Conservation (phyloP, 2,797 vertebrate species). For the Paramormyrops hopkinsi region DNA sequence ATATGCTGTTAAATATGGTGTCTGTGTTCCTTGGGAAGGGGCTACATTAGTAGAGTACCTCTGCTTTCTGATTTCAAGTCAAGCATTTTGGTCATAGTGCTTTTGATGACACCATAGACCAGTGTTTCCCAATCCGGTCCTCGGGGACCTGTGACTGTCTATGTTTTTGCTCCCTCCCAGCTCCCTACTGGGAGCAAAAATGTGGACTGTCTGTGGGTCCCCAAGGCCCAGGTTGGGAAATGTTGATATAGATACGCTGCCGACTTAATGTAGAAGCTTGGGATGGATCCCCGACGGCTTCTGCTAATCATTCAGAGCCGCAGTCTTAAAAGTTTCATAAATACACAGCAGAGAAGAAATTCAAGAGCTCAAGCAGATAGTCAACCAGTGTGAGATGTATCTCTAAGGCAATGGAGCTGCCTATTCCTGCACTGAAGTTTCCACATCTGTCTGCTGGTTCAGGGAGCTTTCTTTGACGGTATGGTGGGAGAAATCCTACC, state of each 20-base stretch:
- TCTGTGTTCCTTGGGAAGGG: background rate
- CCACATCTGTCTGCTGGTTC: background rate
- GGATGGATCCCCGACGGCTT: background rate
- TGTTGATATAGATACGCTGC: background rate
- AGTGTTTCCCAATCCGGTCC: background rate
- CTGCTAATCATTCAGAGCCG: background rate
- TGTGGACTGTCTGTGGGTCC: background rate
- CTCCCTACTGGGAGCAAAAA: background rate
- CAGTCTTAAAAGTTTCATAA: background rate
- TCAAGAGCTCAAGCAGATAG: background rate
- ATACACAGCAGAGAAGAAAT: background rate
- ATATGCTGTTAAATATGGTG: background rate
- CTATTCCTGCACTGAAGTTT: background rate
- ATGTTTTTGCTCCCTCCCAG: background rate
- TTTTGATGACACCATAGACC: background rate
- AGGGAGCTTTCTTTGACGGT: background rate
- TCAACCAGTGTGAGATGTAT: background rate
- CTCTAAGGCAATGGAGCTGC: background rate
- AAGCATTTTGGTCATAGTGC: background rate
- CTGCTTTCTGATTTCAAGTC: background rate
- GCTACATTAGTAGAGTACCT: background rate
- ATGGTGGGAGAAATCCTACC: conserved; percentile 57
- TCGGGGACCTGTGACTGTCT: background rate
- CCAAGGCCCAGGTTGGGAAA: background rate
- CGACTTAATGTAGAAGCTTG: background rate